A percentile compares a stretch with the other conserved stretches of the same genome.
Conservation (phyloP, 2,888 invertebrate species). For the Cactoblastis cactorum region DNA sequence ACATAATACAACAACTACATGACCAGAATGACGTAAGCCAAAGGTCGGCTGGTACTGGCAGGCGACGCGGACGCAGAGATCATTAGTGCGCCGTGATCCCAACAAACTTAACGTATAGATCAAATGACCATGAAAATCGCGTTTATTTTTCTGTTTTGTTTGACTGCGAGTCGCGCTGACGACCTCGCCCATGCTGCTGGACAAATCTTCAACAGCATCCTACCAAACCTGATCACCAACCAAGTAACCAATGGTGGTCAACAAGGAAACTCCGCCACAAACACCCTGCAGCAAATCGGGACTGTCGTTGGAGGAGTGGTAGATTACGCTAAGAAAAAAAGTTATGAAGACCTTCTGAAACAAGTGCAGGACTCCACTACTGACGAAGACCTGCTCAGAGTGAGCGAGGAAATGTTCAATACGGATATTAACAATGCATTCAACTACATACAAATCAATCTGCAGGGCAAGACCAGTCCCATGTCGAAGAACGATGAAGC, state of each 20-base stretch:
- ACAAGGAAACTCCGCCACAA: slow-evolving; percentile 61
- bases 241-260: slow-evolving; percentile 47
- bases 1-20: slow-evolving; percentile 25
- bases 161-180: slow-evolving; percentile 53
- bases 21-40: slow-evolving; percentile 62
- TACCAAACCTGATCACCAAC: slow-evolving; percentile 63
- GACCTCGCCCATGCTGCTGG: slow-evolving; percentile 65
- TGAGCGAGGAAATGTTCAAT: slow-evolving; percentile 85
- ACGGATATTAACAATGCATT: slow-evolving; percentile 88
- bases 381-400: slow-evolving; percentile 82
- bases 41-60: slow-evolving; percentile 64
- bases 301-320: slow-evolving; percentile 72
- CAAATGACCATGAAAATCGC: slow-evolving; percentile 54
- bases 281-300: slow-evolving; percentile 65
- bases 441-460: slow-evolving; percentile 83
- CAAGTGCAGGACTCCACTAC: slow-evolving; percentile 76
- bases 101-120: slow-evolving; percentile 54
- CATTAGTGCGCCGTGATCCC: slow-evolving; percentile 69
- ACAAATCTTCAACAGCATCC: slow-evolving; percentile 67
- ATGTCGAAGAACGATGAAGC: slow-evolving; percentile 86
- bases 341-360: slow-evolving; percentile 64
- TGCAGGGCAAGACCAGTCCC: slow-evolving; percentile 86
- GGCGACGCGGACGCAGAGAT: slow-evolving; percentile 49
- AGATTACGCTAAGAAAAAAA: slow-evolving; percentile 71
- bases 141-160: slow-evolving; percentile 45